These are phyloP conservation scores for Prionace glauca DNA, from an alignment of 2,797 vertebrate species.

Conservation along the genomic window DNA sequence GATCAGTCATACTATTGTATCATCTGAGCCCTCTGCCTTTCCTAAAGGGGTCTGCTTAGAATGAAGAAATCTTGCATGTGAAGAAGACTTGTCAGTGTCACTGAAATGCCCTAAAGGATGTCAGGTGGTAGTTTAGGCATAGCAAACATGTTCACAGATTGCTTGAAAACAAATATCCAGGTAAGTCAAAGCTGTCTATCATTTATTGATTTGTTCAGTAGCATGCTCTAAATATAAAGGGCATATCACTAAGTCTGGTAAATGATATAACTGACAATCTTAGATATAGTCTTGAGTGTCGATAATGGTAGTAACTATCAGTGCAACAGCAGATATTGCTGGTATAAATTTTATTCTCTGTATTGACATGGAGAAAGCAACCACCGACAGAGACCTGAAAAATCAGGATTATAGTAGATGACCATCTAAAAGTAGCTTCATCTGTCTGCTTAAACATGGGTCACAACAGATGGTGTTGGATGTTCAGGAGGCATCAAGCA, in stretches of 20 bases:
- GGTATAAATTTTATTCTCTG: background rate
- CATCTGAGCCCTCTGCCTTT: background rate
- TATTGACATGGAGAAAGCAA: background rate
- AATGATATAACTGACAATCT: background rate
- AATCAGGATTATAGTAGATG: background rate
- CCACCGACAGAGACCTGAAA: background rate
- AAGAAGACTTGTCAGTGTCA: background rate
- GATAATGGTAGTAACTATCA: background rate
- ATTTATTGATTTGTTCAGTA: background rate
- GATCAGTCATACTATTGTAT: background rate
- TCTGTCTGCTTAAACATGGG: background rate
- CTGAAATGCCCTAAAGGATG: background rate
- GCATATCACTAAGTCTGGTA: background rate
- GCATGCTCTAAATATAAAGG: background rate
- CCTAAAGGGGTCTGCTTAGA: background rate
- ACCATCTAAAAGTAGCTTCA: background rate
- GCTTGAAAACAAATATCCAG: background rate
- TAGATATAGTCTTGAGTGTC: background rate
- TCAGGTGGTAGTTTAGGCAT: background rate
- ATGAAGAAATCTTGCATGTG: background rate
- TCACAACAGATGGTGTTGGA: background rate
- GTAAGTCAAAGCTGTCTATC: background rate
- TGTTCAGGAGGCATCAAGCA: background rate
- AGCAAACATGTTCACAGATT: background rate
- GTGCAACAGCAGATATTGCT: background rate